A percentile compares a stretch with the other conserved stretches of the same genome.
These are phyloP conservation scores for Lamproptera curius DNA, from an alignment of 2,888 invertebrate genomes.

Conservation along the genomic window DNA sequence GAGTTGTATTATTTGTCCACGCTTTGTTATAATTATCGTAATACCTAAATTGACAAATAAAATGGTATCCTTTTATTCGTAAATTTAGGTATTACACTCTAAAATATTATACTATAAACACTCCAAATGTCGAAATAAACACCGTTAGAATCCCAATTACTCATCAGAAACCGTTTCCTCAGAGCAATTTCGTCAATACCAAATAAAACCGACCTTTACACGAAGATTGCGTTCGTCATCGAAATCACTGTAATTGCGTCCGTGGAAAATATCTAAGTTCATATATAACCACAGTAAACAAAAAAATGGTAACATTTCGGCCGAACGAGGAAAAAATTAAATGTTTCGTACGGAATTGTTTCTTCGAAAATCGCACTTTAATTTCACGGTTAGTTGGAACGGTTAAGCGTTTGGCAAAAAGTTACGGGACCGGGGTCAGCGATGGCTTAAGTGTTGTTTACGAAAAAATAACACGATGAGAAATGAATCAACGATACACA, in stretches of 20 bases:
- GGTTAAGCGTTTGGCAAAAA: conserved; percentile 31
- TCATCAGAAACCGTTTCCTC: conserved; percentile 4
- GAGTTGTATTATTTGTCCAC: too few species aligned
- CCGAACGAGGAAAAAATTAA: conserved; percentile 36
- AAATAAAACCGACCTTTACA: conserved; percentile 21
- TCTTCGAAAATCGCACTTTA: conserved; percentile 48
- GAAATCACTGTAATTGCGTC: conserved; percentile 23
- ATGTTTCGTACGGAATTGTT: conserved; percentile 43
- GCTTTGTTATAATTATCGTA: too few species aligned
- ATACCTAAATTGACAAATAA: too few species aligned
- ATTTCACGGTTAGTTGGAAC: conserved; percentile 63
- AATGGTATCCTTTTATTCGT: too few species aligned
- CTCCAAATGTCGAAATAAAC: background rate
- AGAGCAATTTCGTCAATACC: conserved; percentile 2
- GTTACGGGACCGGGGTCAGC: conserved; percentile 31
- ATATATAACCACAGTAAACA: too few species aligned
- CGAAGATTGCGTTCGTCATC: conserved; percentile 25
- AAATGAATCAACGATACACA: too few species aligned
- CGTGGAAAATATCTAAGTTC: conserved; percentile 9
- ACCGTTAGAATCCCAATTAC: background rate
- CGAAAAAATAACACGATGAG: background rate
- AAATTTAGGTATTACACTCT: too few species aligned
- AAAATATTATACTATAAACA: too few species aligned
- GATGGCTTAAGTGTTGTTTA: conserved; percentile 4
- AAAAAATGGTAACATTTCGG: background rate